These are phyloP conservation scores for Clarias gariepinus DNA, from an alignment of 2,113 vertebrate genomes.

Conservation along the genomic window DNA sequence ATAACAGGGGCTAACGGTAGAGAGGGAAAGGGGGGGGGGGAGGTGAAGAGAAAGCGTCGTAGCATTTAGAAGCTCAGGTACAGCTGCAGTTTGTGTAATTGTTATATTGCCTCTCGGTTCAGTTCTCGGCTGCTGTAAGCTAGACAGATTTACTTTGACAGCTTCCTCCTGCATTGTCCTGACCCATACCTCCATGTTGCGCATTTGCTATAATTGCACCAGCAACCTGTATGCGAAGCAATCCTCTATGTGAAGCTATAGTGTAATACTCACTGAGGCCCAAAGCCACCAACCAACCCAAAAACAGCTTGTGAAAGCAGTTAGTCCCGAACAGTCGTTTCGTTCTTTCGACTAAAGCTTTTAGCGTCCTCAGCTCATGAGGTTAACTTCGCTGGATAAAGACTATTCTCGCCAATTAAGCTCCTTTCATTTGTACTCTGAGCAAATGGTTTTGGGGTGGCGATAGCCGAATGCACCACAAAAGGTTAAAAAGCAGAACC, in stretches of 20 bases:
- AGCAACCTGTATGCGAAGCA: neutral
- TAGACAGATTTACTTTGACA: conserved; percentile 3
- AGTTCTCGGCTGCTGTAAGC: neutral
- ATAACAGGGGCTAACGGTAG: conserved; percentile 46
- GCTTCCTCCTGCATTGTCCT: conserved; percentile 12
- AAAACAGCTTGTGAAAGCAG: neutral
- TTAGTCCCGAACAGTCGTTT: neutral
- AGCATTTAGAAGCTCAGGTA: conserved; percentile 28
- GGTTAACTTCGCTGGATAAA: conserved; percentile 28
- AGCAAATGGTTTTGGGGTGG: conserved; percentile 34
- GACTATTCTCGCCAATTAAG: conserved; percentile 39
- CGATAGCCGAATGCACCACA: neutral
- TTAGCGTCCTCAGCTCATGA: conserved; percentile 16
- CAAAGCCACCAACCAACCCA: neutral
- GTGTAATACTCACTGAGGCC: neutral
- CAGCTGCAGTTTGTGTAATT: conserved; percentile 27
- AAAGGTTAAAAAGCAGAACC: conserved; percentile 43
- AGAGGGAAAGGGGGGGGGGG: neutral
- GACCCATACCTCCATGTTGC: conserved; percentile 5
- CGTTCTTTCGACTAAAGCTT: conserved; percentile 32
- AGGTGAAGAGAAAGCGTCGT: neutral
- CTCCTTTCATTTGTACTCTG: conserved; percentile 11
- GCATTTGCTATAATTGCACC: neutral
- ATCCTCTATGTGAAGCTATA: neutral
- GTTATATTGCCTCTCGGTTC: conserved; percentile 19